Base-by-base conservation (phyloP, 2,113 vertebrate genomes). In the Chascanopsetta lugubris region DNA sequence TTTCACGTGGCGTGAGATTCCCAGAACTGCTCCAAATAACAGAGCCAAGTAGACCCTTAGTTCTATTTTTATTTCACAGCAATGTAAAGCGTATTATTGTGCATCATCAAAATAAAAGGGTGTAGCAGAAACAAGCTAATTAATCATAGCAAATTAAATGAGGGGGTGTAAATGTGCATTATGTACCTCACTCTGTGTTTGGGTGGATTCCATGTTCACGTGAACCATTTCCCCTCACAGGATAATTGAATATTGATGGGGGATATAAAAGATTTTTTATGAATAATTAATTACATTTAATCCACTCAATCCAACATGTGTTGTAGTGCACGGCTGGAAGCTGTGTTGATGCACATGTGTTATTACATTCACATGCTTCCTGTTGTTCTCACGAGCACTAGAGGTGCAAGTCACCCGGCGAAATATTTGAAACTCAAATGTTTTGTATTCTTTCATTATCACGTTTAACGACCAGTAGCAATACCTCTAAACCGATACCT, bases 1-100 rank as follows among this genome's bases (percentile, higher is more conserved):
- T 72, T 61, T 67, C 48, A 53, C 15, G 34, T 15, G 12, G 13
- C 5, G 15, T 38, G 34, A 40, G 26, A 49, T 69, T 49, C 9
- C n/a, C 26, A 42, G 40, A 75, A 56, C 9, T 30, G 30, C 8
- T 8, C 34, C 15, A 38, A 38, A 38, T 38, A 38, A 38, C 4
- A 38, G 34, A 38, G 15, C 34, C 12, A 38, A 36, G 34, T 13
- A 10, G 11, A 36, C 34, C 13, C 3, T 36, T 13, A 24, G 11
- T 17, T 1, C 24, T n/a, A 22, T 24, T 42, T 43, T 45, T 10
- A 8, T 17, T 49, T 22, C 34, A 45, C 22, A 42, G 5, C 17
- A n/a, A n/a, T n/a, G n/a, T 12, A 17, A 49, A 15, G 8, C 13
- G 36, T 38, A 17, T 38, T 38, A 38, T 38, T 38, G 36, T 12